phyloP scores from a whole-genome alignment of 2,888 invertebrate species.

The Fragum fragum region DNA sequence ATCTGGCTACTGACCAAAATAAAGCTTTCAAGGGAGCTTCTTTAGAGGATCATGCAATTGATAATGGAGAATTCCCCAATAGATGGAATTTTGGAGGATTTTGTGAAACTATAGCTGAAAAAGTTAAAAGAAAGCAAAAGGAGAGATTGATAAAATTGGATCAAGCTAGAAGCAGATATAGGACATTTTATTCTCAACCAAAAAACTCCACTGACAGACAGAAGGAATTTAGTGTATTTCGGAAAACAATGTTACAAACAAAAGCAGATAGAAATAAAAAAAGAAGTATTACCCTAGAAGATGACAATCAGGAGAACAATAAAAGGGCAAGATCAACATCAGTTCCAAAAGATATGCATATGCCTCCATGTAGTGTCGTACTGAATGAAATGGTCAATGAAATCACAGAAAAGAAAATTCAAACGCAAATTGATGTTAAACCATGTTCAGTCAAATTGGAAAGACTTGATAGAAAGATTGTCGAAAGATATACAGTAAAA shows the following conservation, averaged over 20 bases:
- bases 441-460: constrained; percentile 42
- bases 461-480: constrained; percentile 32
- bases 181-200: background rate
- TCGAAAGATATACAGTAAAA: constrained; percentile 27
- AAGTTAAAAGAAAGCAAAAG: constrained; percentile 58
- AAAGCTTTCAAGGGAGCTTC: background rate
- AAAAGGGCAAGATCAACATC: constrained; percentile 33
- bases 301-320: constrained; percentile 23
- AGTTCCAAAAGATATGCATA: constrained; percentile 33
- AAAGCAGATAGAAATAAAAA: constrained; percentile 37
- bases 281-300: constrained; percentile 4
- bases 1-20: background rate
- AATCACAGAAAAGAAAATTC: background rate
- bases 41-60: no score
- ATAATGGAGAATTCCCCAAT: background rate
- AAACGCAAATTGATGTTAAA: constrained; percentile 19
- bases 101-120: constrained; percentile 59
- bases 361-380: background rate
- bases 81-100: constrained; percentile 7
- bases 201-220: constrained; percentile 36
- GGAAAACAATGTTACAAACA: constrained; percentile 54
- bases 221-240: constrained; percentile 51
- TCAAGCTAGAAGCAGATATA: background rate
- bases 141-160: constrained; percentile 22
- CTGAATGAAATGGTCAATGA: background rate